Evolutionary conservation across 1,140 invertebrate genomes (phyloP), one percentile per base, ranked within the genome.

Genomic region (Brachionus asplanchnoidis): DNA sequence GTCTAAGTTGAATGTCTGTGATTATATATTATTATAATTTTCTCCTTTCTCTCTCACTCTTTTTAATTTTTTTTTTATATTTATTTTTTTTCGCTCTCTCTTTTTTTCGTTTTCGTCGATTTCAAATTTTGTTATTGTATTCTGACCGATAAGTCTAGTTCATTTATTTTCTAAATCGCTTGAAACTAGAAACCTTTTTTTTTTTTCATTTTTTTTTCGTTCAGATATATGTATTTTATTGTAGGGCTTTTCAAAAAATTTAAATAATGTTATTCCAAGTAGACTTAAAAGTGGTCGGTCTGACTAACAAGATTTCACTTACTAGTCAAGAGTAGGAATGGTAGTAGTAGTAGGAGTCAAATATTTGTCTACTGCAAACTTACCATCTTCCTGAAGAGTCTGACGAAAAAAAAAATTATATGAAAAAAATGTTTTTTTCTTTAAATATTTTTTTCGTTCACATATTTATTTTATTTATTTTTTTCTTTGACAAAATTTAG

Each of bases 1-100:
- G 66, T 73, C 36, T 20, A 73, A 73, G 40, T 40, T 42, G 68
- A 73, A 73, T 73, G 68, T 73, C 68, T 73, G 68, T 73, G 68
- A 73, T 73, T 73, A 73, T 73, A 73, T 73, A 73, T 73, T 73
- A 73, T 73, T 73, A 73, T 73, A 73, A 73, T 73, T 73, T 73
- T 73, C 9, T 32, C 32, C 26, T 68, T 42, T 70, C 14, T 68
- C 12, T 68, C 3, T 68, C 12, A 40, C 14, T 32, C 23, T 32
- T 36, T 36, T 36, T 36, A 36, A 36, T 36, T 7, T 36, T 4
- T n/a, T n/a, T n/a, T n/a, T n/a, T n/a, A n/a, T 7, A 36, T 36
- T 6, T 36, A 36, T 20, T 73, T n/a, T 73, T 36, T 70, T 36
- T 70, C 14, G 36, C 14, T 20, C 8, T 68, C 23, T 26, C 9